Evolutionary conservation across 2,888 invertebrate genomes (phyloP), one percentile per base, ranked within the genome.

Genomic region (Lithosia quadra): DNA sequence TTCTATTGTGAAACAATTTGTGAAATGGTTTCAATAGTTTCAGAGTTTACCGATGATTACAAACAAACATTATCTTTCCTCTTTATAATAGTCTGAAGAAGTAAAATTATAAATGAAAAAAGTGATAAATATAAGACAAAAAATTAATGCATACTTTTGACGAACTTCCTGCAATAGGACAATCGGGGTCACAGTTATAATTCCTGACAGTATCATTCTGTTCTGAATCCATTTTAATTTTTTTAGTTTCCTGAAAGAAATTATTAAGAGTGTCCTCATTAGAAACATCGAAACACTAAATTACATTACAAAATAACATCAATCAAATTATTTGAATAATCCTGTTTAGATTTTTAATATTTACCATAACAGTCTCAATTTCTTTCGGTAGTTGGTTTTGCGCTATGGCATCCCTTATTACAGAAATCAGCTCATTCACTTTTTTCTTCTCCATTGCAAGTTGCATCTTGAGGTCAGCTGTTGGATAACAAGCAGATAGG

Each of bases 371-470:
- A 22, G 2, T 11, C 1, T n/a, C 1, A 13, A 24, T 8, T n/a
- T 36, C 57, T 11, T 28, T 28, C 9, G 57, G 2, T n/a, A 39
- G 1, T 7, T 36, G 49, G 18, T 60, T 34, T 22, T 18, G 33
- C 13, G 36, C 8, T 24, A 36, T 53, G 60, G n/a, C 21, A 36
- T 22, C 5, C 5, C 34, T 58, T 24, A 67, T 55, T n/a, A 79
- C 82, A 9, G 87, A 88, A 65, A 91, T 88, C 34, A 93, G 66
- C 68, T 93, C 92, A 0, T 79, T 73, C 13, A 90, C 88, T 55
- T 86, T 90, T 9, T 86, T 79, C 65, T 79, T 89, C 64, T 93
- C 92, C 15, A 91, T 80, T 0, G 85, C 68, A 39, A 93, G 74
- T 66, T 90, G 83, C 36, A 85, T 77, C 22, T 81, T 70, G 7